A percentile compares a stretch with the other conserved stretches of the same genome.
These are phyloP conservation scores for Petrolisthes manimaculis DNA, from an alignment of 2,888 invertebrate species.

Conservation along the genomic window DNA sequence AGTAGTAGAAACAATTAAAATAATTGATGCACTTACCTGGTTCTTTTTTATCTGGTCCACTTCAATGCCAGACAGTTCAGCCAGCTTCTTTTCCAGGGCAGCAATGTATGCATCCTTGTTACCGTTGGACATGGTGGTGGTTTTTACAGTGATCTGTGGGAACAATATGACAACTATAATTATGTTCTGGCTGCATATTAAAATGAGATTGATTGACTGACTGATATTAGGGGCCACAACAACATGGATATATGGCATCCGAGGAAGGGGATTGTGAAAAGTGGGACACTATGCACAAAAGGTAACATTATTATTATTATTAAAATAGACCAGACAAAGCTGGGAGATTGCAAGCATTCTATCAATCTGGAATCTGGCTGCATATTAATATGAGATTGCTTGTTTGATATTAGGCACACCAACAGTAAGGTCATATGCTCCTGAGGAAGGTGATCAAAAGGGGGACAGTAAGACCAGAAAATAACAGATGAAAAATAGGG, in stretches of 20 bases:
- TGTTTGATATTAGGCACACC: too few relatives aligned
- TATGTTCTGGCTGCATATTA: neutral
- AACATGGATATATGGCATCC: too few relatives aligned
- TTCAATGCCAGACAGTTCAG: slow-evolving; percentile 65
- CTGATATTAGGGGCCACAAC: too few relatives aligned
- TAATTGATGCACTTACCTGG: slow-evolving; percentile 43
- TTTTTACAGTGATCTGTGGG: neutral
- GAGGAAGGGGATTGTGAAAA: too few relatives aligned
- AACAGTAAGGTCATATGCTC: too few relatives aligned
- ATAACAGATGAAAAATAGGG: too few relatives aligned
- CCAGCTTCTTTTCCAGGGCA: slow-evolving; percentile 64
- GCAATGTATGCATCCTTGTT: slow-evolving; percentile 60
- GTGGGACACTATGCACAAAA: too few relatives aligned
- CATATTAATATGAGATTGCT: too few relatives aligned
- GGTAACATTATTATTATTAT: neutral
- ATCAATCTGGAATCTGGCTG: too few relatives aligned
- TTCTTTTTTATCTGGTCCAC: slow-evolving; percentile 65
- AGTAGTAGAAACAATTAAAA: neutral
- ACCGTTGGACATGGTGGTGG: slow-evolving; percentile 44
- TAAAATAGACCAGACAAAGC: neutral
- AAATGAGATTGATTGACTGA: neutral
- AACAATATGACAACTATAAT: neutral
- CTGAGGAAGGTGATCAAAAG: too few relatives aligned
- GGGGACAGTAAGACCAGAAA: too few relatives aligned
- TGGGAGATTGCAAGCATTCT: too few relatives aligned